These are phyloP conservation scores for Drosophila leontia DNA, from an alignment of 1,140 invertebrate genomes.

Conservation along the genomic window DNA sequence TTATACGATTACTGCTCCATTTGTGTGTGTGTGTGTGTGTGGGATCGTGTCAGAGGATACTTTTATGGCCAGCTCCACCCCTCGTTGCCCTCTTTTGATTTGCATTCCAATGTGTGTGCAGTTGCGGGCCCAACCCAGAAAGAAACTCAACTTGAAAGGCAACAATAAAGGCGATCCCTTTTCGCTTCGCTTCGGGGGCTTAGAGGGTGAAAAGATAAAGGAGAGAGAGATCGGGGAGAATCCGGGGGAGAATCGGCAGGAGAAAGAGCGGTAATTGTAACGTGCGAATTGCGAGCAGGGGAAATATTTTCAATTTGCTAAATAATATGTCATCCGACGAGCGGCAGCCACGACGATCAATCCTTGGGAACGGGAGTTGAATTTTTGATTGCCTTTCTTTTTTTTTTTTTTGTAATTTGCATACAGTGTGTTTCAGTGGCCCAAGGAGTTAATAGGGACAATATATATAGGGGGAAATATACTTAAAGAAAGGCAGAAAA, in stretches of 20 bases:
- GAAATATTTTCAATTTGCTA: constrained; percentile 76
- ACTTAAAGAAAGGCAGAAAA: not conserved
- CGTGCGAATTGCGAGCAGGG: constrained; percentile 68
- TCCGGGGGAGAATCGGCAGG: constrained; percentile 3
- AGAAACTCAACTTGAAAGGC: constrained; percentile 14
- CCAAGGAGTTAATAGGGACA: constrained; percentile 6
- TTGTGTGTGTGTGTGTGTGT: constrained; percentile 20
- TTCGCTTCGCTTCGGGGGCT: constrained; percentile 33
- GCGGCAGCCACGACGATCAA: constrained; percentile 62
- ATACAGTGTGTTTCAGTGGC: constrained; percentile 17
- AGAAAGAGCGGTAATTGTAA: constrained; percentile 67
- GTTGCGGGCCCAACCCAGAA: constrained; percentile 69
- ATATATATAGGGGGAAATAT: not conserved
- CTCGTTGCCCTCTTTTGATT: constrained; percentile 54
- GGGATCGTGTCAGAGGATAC: constrained; percentile 69
- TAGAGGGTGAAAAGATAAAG: constrained; percentile 31
- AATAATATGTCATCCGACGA: constrained; percentile 79
- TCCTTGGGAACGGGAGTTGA: constrained; percentile 76
- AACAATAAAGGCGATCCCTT: constrained; percentile 55
- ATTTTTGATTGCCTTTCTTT: constrained; percentile 76
- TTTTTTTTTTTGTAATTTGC: constrained; percentile 54
- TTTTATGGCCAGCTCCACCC: constrained; percentile 63
- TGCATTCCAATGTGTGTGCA: constrained; percentile 79
- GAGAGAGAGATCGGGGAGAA: not conserved
- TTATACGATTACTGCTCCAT: not conserved